phyloP scores from a whole-genome alignment of 2,113 vertebrate species.

The Corvus cornix region DNA sequence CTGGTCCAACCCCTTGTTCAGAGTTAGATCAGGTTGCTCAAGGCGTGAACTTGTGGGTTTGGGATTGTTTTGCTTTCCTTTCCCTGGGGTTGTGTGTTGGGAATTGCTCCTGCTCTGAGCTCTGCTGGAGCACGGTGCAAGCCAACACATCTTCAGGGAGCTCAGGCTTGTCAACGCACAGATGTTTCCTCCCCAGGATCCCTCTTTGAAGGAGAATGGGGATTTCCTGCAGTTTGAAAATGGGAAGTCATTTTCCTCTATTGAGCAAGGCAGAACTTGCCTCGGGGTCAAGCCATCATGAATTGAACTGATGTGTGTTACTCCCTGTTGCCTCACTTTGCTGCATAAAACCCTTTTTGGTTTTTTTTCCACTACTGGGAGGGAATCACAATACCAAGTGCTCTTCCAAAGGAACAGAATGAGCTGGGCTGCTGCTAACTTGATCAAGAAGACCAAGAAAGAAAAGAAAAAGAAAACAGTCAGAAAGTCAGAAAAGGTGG shows the following conservation, averaged over 20 bases:
- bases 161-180: constrained; percentile 35
- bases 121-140: neutral
- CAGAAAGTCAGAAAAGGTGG: neutral
- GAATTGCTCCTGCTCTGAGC: neutral
- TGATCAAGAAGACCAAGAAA: neutral
- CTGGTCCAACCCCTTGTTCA: neutral
- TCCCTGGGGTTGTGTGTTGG: neutral
- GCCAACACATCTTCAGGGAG: neutral
- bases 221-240: constrained; percentile 49
- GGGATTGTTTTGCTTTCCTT: neutral
- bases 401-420: neutral
- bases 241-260: constrained; percentile 55
- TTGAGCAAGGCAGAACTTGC: constrained; percentile 40
- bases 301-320: neutral
- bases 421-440: neutral
- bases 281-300: neutral
- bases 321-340: neutral
- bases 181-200: constrained; percentile 73
- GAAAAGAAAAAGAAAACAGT: neutral
- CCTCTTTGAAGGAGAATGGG: constrained; percentile 8
- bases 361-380: neutral
- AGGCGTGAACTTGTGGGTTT: neutral
- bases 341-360: neutral
- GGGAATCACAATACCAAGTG: neutral
- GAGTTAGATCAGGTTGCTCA: neutral